Base-by-base conservation (phyloP, 2,888 invertebrate genomes). In the Pristionchus maxplancki region DNA sequence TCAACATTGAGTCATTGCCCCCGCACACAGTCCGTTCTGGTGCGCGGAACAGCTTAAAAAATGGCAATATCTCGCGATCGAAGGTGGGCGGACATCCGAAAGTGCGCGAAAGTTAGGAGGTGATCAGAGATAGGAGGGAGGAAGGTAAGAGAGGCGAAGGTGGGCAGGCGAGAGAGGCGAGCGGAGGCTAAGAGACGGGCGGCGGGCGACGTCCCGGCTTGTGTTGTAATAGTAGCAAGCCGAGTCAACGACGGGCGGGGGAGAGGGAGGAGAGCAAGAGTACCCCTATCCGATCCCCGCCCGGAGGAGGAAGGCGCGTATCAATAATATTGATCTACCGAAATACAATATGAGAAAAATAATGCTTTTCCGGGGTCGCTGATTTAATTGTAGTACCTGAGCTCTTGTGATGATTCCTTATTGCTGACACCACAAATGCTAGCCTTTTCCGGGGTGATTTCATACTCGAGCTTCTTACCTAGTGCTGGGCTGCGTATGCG, bases 151-250 rank as follows among this genome's bases (percentile, higher is more conserved):
- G 37, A 37, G 34, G 71, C 6, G 20, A 20, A 37, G n/a, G 71
- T 3, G 37, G 20, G 58, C 24, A 24, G n/a, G 58, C 6, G 71
- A 71, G 71, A 71, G 71, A 37, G 71, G 37, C 71, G 71, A 28
- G 71, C 20, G 37, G 71, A 71, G 71, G 20, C 2, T 15, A 71
- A 71, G 71, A 71, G 71, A 71, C 71, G 34, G 64, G 17, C 1
- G 64, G 64, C 11, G 15, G 9, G 8, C 40, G 78, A 40, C 78
- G 44, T 78, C 78, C 78, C 78, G 24, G 40, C 78, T 78, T 78
- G 78, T 78, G 78, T 78, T 78, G 78, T 78, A 78, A 78, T 78
- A 78, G 78, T 78, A 78, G 78, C 78, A 78, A 78, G 78, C 78
- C 71, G 78, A 78, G 44, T 78, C 78, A 48, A 78, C 78, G 78